Base-by-base conservation (phyloP, 2,113 vertebrate species). In the Siniperca chuatsi region DNA sequence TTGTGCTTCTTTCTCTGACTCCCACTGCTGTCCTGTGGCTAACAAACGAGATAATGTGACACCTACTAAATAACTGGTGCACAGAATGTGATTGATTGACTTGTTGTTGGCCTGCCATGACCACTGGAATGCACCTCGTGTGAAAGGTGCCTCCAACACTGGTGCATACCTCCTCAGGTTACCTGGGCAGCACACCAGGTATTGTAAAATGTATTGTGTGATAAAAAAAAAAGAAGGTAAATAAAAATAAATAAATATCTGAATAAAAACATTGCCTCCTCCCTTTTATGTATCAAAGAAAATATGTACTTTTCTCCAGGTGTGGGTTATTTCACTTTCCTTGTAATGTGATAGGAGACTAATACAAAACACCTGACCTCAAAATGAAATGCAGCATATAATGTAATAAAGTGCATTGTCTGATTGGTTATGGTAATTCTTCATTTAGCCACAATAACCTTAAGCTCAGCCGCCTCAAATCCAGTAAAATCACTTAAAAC, bases 371-470 rank as follows among this genome's bases (percentile, higher is more conserved):
- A 95, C 90, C 91, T 93, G 94, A 92, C 42, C 75, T 80, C 57
- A 87, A 92, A 88, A 89, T 88, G 72, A 90, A 92, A 91, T 82
- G 82, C 82, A 85, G 87, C 86, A 89, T 88, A 88, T 89, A 92
- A 95, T 92, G 82, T 61, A 93, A 94, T 92, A 93, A 90, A 90
- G 91, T 89, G 83, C 90, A 93, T 92, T 95, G 92, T 94, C 92
- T 96, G 91, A 95, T 96, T 95, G 90, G 93, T 92, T 91, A 90
- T 92, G 92, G 92, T 92, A 92, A 95, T 94, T 94, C 75, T 62
- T 91, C 84, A 90, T 93, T 95, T 91, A 94, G 89, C 86, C 92
- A 90, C 92, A 92, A 94, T 94, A 95, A 88, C 87, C 79, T 88
- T 68, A 87, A 91, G 83, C 84, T 90, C 73, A 83, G 78, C 76